Base-by-base conservation (phyloP, 2,888 invertebrate genomes). In the Athalia rosae region DNA sequence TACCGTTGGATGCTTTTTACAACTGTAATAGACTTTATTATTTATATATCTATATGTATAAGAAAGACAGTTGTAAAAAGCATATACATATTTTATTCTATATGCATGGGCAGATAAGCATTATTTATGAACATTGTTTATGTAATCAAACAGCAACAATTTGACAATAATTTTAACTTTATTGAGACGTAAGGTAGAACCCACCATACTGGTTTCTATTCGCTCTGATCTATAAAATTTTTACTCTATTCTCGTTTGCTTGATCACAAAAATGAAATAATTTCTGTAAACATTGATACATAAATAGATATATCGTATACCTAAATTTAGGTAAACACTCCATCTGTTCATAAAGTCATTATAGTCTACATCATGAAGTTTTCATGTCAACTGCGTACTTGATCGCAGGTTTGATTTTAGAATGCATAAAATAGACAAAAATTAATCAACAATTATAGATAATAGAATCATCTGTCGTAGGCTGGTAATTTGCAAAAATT, bases 121-220 rank as follows among this genome's bases (percentile, higher is more conserved):
- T 47, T 6, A 11, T 50, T 67, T 28, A 53, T 67, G 45, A 43
- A 58, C 41, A 71, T 6, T 58, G 13, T 1, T 45, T 9, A 47
- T 56, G 13, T 58, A 28, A 67, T 2, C 8, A 53, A 53, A 53
- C n/a, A 53, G n/a, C n/a, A 53, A n/a, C 3, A 53, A 53, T 28
- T 28, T 71, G 58, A 62, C 74, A 74, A 11, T 62, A 74, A 74
- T 61, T 13, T 11, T 43, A 74, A 41, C 74, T 74, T 74, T 61
- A 74, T 74, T 74, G 28, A 3, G 45, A 47, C 48, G 59, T 58
- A 61, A 62, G 48, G 45, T 71, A 13, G 71, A 58, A 58, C 9
- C 71, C 45, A 43, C 28, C 58, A n/a, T 45, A 47, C 13, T 71
- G 45, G 8, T 58, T 71, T 15, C 4, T 58, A 3, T 8, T 71